A percentile compares a stretch with the other conserved stretches of the same genome.
These are phyloP conservation scores for Anoplopoma fimbria DNA, from an alignment of 2,113 vertebrate genomes.

Conservation along the genomic window DNA sequence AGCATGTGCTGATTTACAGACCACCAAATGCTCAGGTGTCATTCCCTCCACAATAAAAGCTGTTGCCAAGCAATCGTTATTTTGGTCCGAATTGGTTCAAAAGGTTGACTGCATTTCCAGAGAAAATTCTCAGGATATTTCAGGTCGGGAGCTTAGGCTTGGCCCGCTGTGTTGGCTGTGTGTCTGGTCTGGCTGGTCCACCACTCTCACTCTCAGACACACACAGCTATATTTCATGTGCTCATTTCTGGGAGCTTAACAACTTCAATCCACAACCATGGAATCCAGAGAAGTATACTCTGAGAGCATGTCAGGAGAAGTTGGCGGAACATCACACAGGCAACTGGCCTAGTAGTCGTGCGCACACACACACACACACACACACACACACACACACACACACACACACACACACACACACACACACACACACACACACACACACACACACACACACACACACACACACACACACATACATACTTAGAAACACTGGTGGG, in stretches of 20 bases:
- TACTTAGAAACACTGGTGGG: conserved; percentile 23
- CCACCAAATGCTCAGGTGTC: conserved; percentile 58
- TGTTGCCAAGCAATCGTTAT: background rate
- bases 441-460: conserved; percentile 27
- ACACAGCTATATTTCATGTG: conserved; percentile 56
- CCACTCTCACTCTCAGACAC: conserved; percentile 7
- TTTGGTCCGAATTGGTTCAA: conserved; percentile 12
- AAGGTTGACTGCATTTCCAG: conserved; percentile 20
- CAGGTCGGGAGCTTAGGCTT: background rate
- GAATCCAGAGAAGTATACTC: conserved; percentile 50
- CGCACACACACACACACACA: conserved; percentile 21
- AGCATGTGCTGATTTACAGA: conserved; percentile 41
- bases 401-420: conserved; percentile 18
- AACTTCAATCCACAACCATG: conserved; percentile 57
- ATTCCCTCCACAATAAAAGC: conserved; percentile 26
- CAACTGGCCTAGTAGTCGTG: conserved; percentile 59
- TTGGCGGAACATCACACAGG: conserved; percentile 77
- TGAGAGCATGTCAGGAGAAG: conserved; percentile 62
- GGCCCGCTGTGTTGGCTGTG: conserved; percentile 26
- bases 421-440: conserved; percentile 28
- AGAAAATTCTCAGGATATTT: conserved; percentile 13
- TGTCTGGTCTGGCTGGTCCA: conserved; percentile 41
- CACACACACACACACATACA: conserved; percentile 19
- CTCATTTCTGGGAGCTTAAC: conserved; percentile 58
- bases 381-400: conserved; percentile 29